A percentile compares a stretch with the other conserved stretches of the same genome.
These are phyloP conservation scores for Acanthaster planci DNA, from an alignment of 35 echinoderm and acorn worm species.

Conservation along the genomic window DNA sequence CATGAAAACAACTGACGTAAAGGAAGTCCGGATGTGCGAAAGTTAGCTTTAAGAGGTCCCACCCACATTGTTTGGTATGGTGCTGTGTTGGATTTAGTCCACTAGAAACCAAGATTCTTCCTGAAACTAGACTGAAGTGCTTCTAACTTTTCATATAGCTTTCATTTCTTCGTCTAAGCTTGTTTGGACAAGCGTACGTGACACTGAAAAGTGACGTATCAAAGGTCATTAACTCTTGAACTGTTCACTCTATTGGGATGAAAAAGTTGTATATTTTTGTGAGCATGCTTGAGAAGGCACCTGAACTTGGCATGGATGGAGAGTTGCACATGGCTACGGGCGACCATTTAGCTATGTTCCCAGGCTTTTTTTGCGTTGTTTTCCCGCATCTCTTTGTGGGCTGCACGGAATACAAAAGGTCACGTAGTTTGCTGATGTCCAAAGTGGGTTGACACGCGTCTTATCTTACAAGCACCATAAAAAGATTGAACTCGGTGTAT, in stretches of 20 bases:
- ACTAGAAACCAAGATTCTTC: too few species aligned
- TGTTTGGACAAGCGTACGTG: too few species aligned
- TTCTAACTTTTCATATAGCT: neutral
- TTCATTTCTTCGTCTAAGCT: neutral
- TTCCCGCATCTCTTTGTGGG: neutral
- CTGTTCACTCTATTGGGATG: too few species aligned
- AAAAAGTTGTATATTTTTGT: too few species aligned
- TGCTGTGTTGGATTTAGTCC: too few species aligned
- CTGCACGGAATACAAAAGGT: neutral
- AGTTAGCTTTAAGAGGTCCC: too few species aligned
- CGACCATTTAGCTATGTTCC: neutral
- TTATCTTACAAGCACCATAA: neutral
- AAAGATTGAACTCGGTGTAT: neutral
- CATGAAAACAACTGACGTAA: too few species aligned
- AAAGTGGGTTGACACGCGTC: neutral
- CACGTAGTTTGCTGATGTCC: neutral
- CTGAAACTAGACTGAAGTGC: too few species aligned
- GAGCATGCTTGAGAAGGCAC: neutral
- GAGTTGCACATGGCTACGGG: neutral
- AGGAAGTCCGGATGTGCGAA: too few species aligned
- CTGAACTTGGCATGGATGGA: neutral
- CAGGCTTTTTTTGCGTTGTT: neutral
- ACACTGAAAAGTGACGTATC: neutral
- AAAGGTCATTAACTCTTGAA: too few species aligned
- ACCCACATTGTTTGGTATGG: too few species aligned